Percentiles rank a stretch among this genome's conserved stretches.
phyloP scores from a whole-genome alignment of 2,797 vertebrate genomes.

The Gephyroberyx darwinii region DNA sequence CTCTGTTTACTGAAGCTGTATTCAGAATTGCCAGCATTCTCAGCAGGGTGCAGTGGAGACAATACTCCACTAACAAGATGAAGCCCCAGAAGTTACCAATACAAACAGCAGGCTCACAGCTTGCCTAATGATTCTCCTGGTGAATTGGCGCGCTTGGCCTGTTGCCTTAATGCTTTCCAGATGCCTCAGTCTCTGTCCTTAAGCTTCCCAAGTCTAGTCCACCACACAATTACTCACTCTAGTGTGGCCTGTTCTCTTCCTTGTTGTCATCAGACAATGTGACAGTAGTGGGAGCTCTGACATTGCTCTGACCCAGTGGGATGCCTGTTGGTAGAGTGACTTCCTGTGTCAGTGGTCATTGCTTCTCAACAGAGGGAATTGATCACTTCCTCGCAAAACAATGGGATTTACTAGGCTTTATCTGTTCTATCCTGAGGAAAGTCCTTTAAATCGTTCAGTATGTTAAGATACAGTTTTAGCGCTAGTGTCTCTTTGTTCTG shows the following conservation, averaged over 20 bases:
- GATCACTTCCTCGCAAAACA: slow-evolving; percentile 57
- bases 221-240: slow-evolving; percentile 60
- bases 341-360: slow-evolving; percentile 47
- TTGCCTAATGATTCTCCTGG: slow-evolving; percentile 61
- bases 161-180: slow-evolving; percentile 74
- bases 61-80: slow-evolving; percentile 64
- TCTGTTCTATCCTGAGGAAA: slow-evolving; percentile 30
- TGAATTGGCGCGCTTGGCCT: slow-evolving; percentile 60
- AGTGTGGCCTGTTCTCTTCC: slow-evolving; percentile 56
- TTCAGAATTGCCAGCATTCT: slow-evolving; percentile 61
- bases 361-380: slow-evolving; percentile 34
- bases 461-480: slow-evolving; percentile 18
- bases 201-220: slow-evolving; percentile 46
- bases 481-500: slow-evolving; percentile 4
- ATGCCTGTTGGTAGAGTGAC: slow-evolving; percentile 10
- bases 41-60: slow-evolving; percentile 49
- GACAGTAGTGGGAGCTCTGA: slow-evolving; percentile 26
- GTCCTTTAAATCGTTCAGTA: slow-evolving; percentile 39
- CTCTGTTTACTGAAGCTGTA: slow-evolving; percentile 45
- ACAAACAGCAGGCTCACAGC: slow-evolving; percentile 70
- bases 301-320: slow-evolving; percentile 32
- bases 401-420: slow-evolving; percentile 36
- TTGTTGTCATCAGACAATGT: slow-evolving; percentile 46
- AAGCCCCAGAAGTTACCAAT: slow-evolving; percentile 56
- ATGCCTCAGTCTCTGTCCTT: slow-evolving; percentile 68